phyloP scores from a whole-genome alignment of 1,140 invertebrate species.

The Grapholita molesta region DNA sequence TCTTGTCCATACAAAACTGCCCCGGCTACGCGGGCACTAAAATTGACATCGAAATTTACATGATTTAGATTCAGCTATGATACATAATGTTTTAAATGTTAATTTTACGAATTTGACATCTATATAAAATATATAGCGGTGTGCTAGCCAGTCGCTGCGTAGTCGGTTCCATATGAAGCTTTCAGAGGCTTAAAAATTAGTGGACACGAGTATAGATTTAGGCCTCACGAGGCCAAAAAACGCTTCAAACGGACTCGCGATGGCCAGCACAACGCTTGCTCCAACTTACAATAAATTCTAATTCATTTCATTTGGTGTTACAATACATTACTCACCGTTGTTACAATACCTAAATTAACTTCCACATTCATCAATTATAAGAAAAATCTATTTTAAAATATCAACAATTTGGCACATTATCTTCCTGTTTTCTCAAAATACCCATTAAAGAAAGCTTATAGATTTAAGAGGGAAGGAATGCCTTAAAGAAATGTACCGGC shows the following conservation, averaged over 20 bases:
- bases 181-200: neutral
- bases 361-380: slow-evolving; percentile 39
- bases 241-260: neutral
- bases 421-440: slow-evolving; percentile 46
- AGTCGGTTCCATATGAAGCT: neutral
- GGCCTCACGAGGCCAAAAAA: neutral
- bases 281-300: slow-evolving; percentile 31
- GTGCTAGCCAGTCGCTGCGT: slow-evolving; percentile 32
- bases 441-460: slow-evolving; percentile 28
- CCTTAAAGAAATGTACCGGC: slow-evolving; percentile 3
- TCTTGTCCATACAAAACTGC: slow-evolving; percentile 52
- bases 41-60: slow-evolving; percentile 76
- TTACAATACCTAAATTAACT: slow-evolving; percentile 32
- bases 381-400: slow-evolving; percentile 57
- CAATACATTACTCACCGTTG: slow-evolving; percentile 43
- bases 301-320: slow-evolving; percentile 47
- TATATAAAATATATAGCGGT: slow-evolving; percentile 58
- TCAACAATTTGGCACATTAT: slow-evolving; percentile 64
- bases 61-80: slow-evolving; percentile 64
- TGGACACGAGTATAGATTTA: too few species aligned
- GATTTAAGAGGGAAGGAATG: slow-evolving; percentile 18
- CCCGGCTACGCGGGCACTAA: slow-evolving; percentile 58
- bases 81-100: slow-evolving; percentile 49
- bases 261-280: slow-evolving; percentile 10
- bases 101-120: slow-evolving; percentile 61